These are phyloP conservation scores for Aphis gossypii DNA, from an alignment of 1,140 invertebrate species.

Conservation along the genomic window DNA sequence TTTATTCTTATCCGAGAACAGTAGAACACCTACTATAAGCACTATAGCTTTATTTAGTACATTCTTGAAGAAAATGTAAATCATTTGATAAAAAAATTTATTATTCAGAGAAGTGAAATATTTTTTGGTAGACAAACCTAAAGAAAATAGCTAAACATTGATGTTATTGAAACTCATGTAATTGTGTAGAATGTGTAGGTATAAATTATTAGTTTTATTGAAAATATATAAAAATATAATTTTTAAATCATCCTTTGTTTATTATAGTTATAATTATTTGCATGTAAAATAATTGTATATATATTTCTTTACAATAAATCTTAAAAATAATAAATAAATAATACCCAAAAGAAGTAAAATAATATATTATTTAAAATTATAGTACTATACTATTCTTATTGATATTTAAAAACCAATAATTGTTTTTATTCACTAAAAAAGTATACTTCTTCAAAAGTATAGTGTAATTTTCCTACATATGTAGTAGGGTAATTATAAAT, in stretches of 20 bases:
- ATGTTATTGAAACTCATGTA: not conserved
- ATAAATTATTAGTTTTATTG: not conserved
- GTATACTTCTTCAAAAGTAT: constrained; percentile 19
- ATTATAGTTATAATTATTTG: not conserved
- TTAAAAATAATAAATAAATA: too few relatives aligned
- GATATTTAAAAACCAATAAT: not conserved
- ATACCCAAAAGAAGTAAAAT: not conserved
- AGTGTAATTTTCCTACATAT: constrained; percentile 21
- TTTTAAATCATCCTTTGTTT: not conserved
- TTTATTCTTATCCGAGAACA: not conserved
- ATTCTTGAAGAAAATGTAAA: too few relatives aligned
- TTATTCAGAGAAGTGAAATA: too few relatives aligned
- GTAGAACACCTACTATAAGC: not conserved
- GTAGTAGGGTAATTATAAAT: constrained; percentile 32
- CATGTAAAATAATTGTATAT: not conserved
- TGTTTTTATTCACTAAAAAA: not conserved
- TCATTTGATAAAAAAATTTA: too few relatives aligned
- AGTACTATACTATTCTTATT: not conserved
- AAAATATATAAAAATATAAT: not conserved
- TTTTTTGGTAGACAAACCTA: not conserved
- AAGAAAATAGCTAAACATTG: not conserved
- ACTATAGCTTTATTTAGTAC: not conserved
- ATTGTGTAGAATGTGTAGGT: not conserved
- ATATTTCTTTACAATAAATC: too few relatives aligned
- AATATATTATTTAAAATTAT: not conserved